Percentiles rank a stretch among this genome's conserved stretches.
These are phyloP conservation scores for Plagodis dolabraria DNA, from an alignment of 2,888 invertebrate species.

Conservation along the genomic window DNA sequence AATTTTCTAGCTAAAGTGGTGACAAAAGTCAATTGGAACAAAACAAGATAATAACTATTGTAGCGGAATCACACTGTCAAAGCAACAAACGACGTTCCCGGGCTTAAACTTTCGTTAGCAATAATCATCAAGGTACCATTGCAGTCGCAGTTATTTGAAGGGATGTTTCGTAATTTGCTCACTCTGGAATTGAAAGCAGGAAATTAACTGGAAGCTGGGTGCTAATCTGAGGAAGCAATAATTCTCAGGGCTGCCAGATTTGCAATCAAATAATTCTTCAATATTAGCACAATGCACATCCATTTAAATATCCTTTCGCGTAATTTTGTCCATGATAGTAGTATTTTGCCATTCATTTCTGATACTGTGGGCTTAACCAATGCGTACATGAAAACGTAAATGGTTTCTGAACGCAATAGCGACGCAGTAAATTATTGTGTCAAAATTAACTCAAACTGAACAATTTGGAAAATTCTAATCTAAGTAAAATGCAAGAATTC, in stretches of 20 bases:
- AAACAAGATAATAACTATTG: not conserved
- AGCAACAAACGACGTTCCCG: conserved; percentile 10
- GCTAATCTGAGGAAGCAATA: conserved; percentile 73
- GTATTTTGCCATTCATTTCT: too few relatives aligned
- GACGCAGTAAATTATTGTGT: too few relatives aligned
- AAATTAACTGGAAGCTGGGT: conserved; percentile 68
- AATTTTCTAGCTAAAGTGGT: too few relatives aligned
- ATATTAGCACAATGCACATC: too few relatives aligned
- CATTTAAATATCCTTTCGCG: too few relatives aligned
- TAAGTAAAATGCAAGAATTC: not conserved
- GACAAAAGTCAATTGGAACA: too few relatives aligned
- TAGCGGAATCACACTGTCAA: conserved; percentile 12
- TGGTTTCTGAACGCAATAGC: too few relatives aligned
- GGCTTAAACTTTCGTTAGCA: conserved; percentile 14
- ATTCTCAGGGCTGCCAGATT: conserved; percentile 20
- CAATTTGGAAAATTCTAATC: not conserved
- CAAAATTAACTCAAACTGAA: too few relatives aligned
- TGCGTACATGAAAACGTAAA: too few relatives aligned
- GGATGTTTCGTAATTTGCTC: conserved; percentile 52
- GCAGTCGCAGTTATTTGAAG: conserved; percentile 37
- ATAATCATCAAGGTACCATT: conserved; percentile 19
- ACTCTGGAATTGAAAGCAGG: conserved; percentile 57
- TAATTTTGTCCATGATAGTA: too few relatives aligned
- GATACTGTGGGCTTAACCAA: too few relatives aligned
- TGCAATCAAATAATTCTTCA: not conserved